Percentiles rank a stretch among this genome's conserved stretches.
These are phyloP conservation scores for Philereme vetulata DNA, from an alignment of 2,888 invertebrate genomes.

Conservation along the genomic window DNA sequence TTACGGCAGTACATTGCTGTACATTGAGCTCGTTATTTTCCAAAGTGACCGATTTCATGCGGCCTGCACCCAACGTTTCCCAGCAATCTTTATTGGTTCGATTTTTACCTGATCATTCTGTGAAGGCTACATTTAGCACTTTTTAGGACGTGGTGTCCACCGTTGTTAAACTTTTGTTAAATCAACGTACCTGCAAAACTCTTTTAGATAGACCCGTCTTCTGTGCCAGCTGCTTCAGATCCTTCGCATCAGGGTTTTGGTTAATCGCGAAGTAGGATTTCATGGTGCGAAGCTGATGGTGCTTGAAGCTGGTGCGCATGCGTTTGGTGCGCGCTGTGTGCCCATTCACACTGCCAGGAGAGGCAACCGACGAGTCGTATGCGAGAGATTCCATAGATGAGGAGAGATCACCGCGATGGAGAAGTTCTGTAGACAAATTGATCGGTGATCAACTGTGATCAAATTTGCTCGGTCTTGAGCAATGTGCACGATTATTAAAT, in stretches of 20 bases:
- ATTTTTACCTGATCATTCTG: no score
- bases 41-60: no score
- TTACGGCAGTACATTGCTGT: no score
- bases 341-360: slow-evolving; percentile 86
- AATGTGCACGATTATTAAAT: no score
- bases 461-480: no score
- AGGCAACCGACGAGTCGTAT: slow-evolving; percentile 89
- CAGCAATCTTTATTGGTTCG: no score
- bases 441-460: no score
- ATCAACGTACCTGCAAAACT: slow-evolving; percentile 94
- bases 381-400: slow-evolving; percentile 91
- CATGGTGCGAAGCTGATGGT: slow-evolving; percentile 99
- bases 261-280: slow-evolving; percentile 99
- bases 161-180: not conserved
- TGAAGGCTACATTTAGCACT: no score
- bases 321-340: slow-evolving; percentile 92
- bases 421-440: slow-evolving; percentile 82
- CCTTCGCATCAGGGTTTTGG: slow-evolving; percentile 99
- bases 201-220: slow-evolving; percentile 99
- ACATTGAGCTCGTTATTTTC: no score
- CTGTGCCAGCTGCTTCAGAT: slow-evolving; percentile 98
- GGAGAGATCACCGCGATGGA: slow-evolving; percentile 89
- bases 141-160: no score
- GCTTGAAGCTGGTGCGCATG: slow-evolving; percentile 99
- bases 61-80: no score